These are phyloP conservation scores for Beaufortia kweichowensis DNA, from an alignment of 2,113 vertebrate genomes.

Conservation along the genomic window DNA sequence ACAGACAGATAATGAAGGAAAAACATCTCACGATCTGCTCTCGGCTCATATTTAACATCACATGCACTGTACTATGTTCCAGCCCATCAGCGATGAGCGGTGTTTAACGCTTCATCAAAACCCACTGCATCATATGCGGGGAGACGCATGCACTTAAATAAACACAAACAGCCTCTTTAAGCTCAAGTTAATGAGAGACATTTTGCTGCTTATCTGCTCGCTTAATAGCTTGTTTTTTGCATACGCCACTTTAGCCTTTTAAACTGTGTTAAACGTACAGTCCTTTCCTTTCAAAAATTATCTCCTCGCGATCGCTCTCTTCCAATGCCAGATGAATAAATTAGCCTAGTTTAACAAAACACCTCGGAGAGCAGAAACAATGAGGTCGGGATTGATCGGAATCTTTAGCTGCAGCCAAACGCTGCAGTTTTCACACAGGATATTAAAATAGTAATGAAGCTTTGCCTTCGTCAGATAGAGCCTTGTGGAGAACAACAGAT, in stretches of 20 bases:
- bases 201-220: conserved; percentile 14
- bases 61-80: neutral
- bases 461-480: conserved; percentile 20
- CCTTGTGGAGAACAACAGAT: conserved; percentile 21
- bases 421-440: neutral
- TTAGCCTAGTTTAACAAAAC: conserved; percentile 26
- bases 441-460: conserved; percentile 35
- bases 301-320: conserved; percentile 19
- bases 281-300: conserved; percentile 14
- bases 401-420: conserved; percentile 32
- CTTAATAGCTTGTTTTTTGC: conserved; percentile 23
- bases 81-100: neutral
- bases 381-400: conserved; percentile 19
- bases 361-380: conserved; percentile 29
- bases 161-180: conserved; percentile 26
- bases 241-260: conserved; percentile 9
- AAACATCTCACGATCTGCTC: too few relatives aligned
- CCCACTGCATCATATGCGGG: neutral
- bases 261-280: conserved; percentile 16
- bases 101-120: neutral
- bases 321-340: conserved; percentile 35
- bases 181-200: conserved; percentile 21
- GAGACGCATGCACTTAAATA: neutral
- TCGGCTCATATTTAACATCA: neutral
- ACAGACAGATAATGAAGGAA: too few relatives aligned